A percentile compares a stretch with the other conserved stretches of the same genome.
Conservation (phyloP, 2,797 vertebrate species). For the Phrynocephalus forsythii region DNA sequence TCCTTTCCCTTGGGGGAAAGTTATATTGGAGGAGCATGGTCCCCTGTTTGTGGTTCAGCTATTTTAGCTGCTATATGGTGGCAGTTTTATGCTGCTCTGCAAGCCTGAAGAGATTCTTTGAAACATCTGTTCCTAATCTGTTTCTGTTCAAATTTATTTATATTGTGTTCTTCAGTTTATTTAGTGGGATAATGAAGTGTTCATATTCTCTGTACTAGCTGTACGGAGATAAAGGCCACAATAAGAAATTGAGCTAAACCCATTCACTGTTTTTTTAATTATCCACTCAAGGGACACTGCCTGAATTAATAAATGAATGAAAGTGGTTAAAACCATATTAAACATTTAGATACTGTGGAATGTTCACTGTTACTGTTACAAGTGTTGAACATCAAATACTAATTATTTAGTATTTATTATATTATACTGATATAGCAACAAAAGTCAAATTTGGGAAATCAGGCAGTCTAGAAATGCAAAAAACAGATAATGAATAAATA, state of each 20-base stretch:
- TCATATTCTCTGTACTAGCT: not conserved
- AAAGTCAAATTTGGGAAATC: not conserved
- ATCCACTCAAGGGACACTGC: not conserved
- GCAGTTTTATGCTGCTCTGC: conserved; percentile 6
- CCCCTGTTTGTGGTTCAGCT: conserved; percentile 3
- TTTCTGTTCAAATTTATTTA: conserved; percentile 21
- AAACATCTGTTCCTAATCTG: conserved; percentile 29
- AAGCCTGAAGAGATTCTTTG: not conserved
- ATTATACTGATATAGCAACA: not conserved
- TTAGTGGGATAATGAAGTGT: not conserved
- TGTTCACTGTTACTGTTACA: not conserved
- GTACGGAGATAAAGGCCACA: not conserved
- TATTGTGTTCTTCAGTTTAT: conserved; percentile 8
- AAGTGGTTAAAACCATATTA: not conserved
- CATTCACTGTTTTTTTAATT: not conserved
- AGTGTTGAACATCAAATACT: not conserved
- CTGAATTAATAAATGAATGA: not conserved
- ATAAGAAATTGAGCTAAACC: not conserved
- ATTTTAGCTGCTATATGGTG: conserved; percentile 14
- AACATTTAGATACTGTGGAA: not conserved
- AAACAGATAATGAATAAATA: too few relatives aligned
- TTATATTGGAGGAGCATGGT: not conserved
- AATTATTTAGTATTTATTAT: not conserved
- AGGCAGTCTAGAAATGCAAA: too few relatives aligned
- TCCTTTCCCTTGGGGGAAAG: not conserved